phyloP scores from a whole-genome alignment of 2,797 vertebrate species.

The Bucorvus abyssinicus region DNA sequence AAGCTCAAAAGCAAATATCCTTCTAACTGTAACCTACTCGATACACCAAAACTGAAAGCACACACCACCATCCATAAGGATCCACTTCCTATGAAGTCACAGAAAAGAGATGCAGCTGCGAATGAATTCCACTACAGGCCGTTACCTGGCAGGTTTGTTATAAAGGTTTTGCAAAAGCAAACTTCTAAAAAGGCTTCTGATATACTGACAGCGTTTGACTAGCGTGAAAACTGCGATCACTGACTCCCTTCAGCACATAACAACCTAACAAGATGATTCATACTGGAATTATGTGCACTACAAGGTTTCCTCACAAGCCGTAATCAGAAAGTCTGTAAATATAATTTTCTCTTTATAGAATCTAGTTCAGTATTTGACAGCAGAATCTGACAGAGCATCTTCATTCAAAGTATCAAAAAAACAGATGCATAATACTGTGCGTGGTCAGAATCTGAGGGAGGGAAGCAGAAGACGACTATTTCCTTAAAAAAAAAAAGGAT shows the following conservation, averaged over 20 bases:
- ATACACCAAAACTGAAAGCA: not conserved
- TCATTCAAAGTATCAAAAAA: not conserved
- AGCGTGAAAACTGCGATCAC: not conserved
- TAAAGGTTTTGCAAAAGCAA: not conserved
- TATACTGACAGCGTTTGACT: not conserved
- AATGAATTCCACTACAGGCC: not conserved
- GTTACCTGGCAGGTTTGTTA: not conserved
- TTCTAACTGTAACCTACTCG: not conserved
- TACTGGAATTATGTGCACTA: not conserved
- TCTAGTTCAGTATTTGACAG: not conserved
- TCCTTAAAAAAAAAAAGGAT: not conserved
- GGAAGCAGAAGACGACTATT: not conserved
- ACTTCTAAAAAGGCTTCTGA: not conserved
- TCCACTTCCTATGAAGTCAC: fast-evolving
- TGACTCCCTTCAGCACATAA: not conserved
- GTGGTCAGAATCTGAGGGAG: not conserved
- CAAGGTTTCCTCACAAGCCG: not conserved
- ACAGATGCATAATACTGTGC: not conserved
- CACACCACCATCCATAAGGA: not conserved
- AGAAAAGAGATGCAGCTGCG: not conserved
- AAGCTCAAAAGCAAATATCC: not conserved
- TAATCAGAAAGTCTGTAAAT: not conserved
- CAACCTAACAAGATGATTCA: not conserved
- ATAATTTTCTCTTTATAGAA: not conserved
- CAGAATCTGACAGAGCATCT: not conserved